A percentile compares a stretch with the other conserved stretches of the same genome.
Evolutionary conservation across 2,888 invertebrate species (phyloP).

Genomic region (Trissolcus brochymenae): DNA sequence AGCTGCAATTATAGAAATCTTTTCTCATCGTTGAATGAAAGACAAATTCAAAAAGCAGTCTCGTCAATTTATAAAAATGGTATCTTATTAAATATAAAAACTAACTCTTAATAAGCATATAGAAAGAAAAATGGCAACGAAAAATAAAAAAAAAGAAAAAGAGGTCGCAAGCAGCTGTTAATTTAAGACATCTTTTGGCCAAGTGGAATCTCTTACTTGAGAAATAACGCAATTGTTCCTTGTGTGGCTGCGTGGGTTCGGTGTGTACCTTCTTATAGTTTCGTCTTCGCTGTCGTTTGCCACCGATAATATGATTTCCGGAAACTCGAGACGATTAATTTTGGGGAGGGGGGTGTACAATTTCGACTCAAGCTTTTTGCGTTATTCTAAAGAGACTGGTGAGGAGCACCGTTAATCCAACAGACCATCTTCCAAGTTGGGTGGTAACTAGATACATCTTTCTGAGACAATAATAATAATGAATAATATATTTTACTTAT

Average conservation of each 20-base stretch:
- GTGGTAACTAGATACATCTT: conserved; percentile 48
- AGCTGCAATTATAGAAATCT: conserved; percentile 41
- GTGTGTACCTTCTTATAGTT: conserved; percentile 38
- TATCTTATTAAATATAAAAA: neutral
- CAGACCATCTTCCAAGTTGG: conserved; percentile 29
- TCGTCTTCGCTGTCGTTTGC: conserved; percentile 26
- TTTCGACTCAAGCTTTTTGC: conserved; percentile 27
- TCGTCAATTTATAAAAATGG: neutral
- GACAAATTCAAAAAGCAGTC: neutral
- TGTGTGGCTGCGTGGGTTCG: conserved; percentile 41
- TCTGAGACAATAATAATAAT: too few relatives aligned
- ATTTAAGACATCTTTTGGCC: neutral
- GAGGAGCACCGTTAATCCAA: conserved; percentile 37
- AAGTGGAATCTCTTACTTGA: conserved; percentile 5
- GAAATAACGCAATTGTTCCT: conserved; percentile 61
- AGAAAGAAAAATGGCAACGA: neutral
- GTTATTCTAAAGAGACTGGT: conserved; percentile 16
- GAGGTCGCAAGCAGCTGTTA: neutral
- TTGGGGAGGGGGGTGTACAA: conserved; percentile 28
- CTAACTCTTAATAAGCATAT: neutral
- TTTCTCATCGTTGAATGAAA: conserved; percentile 7
- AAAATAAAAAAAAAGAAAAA: too few relatives aligned
- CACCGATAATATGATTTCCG: conserved; percentile 61
- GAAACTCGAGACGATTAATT: conserved; percentile 49
- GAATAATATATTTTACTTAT: too few relatives aligned